Conservation (phyloP, 2,797 vertebrate species). For the Meriones psammophilus region DNA sequence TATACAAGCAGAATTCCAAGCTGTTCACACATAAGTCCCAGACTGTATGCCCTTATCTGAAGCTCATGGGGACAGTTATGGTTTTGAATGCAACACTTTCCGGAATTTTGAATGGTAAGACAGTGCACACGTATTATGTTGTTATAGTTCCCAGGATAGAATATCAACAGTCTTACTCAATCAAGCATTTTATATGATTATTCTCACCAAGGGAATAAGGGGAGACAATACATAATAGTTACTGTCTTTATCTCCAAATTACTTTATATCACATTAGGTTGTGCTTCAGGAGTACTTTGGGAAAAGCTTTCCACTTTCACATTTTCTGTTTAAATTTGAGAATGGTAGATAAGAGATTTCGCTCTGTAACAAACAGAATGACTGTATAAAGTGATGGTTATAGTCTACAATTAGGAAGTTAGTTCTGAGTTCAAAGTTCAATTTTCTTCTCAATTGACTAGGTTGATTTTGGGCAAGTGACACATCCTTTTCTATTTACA, state of each 20-base stretch:
- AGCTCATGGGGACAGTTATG: neutral
- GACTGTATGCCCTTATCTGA: neutral
- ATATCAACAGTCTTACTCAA: neutral
- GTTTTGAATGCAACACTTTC: neutral
- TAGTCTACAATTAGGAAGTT: neutral
- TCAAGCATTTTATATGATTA: conserved; percentile 18
- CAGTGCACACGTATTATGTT: neutral
- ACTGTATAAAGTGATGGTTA: neutral
- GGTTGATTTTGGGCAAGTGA: neutral
- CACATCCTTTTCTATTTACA: neutral
- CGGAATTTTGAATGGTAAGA: neutral
- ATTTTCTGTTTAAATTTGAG: neutral
- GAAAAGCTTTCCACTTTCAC: neutral
- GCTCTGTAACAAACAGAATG: neutral
- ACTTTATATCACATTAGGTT: neutral
- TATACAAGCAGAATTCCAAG: neutral
- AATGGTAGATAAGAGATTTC: neutral
- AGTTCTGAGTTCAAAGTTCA: neutral
- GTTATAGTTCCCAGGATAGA: neutral
- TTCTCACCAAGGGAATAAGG: neutral
- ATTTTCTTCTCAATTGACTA: neutral
- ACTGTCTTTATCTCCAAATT: neutral
- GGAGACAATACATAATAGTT: neutral
- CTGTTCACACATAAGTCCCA: neutral
- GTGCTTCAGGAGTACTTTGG: neutral